These are phyloP conservation scores for Ophthalmolycus amberensis DNA, from an alignment of 2,113 vertebrate genomes.

Conservation along the genomic window DNA sequence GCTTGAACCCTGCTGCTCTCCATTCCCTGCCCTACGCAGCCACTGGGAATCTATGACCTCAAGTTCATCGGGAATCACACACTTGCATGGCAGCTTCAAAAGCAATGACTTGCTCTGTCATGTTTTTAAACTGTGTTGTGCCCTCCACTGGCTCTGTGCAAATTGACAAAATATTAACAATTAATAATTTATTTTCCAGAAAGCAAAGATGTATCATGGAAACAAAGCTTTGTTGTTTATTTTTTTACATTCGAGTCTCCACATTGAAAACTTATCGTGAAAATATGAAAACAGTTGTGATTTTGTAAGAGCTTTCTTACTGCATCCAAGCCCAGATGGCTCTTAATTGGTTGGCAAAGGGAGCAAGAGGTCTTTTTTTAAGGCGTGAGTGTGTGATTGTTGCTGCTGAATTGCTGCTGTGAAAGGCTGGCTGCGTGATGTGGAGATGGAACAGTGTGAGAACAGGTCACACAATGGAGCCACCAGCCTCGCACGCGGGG, in stretches of 20 bases:
- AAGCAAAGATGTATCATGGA: background rate
- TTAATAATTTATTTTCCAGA: background rate
- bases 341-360: constrained; percentile 96
- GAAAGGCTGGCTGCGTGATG: constrained; percentile 91
- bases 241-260: constrained; percentile 8
- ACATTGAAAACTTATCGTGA: constrained; percentile 46
- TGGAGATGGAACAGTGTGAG: constrained; percentile 91
- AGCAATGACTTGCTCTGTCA: constrained; percentile 63
- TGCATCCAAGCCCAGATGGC: constrained; percentile 91
- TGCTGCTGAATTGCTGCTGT: constrained; percentile 93
- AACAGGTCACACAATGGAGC: constrained; percentile 90
- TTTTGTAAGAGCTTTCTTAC: constrained; percentile 62
- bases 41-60: constrained; percentile 80
- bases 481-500: constrained; percentile 86
- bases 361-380: constrained; percentile 91
- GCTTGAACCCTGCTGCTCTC: constrained; percentile 80
- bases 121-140: constrained; percentile 67
- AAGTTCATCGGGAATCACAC: constrained; percentile 78
- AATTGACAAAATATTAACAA: constrained; percentile 45
- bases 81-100: constrained; percentile 70
- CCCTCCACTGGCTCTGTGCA: constrained; percentile 35
- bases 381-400: constrained; percentile 95
- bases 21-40: constrained; percentile 76
- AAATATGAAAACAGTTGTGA: constrained; percentile 57
- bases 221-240: constrained; percentile 11